A percentile compares a stretch with the other conserved stretches of the same genome.
Evolutionary conservation across 2,113 vertebrate species (phyloP).

Genomic region (Onychostruthus taczanowskii): DNA sequence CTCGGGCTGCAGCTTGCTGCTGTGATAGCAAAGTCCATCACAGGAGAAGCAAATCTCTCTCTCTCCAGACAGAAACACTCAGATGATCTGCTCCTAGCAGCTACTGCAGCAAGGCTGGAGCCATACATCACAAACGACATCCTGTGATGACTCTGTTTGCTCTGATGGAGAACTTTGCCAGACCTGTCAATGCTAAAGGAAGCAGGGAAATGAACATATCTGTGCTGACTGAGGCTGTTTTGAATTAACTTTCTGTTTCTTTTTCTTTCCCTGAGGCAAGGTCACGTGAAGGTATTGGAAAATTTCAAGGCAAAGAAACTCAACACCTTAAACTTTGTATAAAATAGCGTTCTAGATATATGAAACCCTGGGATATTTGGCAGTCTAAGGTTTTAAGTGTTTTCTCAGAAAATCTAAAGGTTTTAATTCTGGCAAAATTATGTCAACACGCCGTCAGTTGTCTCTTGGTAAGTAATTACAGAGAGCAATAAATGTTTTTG

Average conservation of each 20-base stretch:
- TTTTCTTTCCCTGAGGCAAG: conserved; percentile 42
- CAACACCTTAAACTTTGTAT: conserved; percentile 23
- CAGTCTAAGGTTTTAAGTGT: conserved; percentile 61
- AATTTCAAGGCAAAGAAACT: conserved; percentile 56
- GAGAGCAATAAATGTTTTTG: conserved; percentile 59
- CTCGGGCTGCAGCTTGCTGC: neutral
- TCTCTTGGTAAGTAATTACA: conserved; percentile 68
- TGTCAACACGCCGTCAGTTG: conserved; percentile 69
- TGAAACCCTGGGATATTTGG: conserved; percentile 44
- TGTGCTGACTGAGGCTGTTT: conserved; percentile 19
- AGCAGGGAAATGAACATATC: conserved; percentile 12
- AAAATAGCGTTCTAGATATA: conserved; percentile 37
- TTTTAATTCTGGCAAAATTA: conserved; percentile 69
- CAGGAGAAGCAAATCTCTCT: neutral
- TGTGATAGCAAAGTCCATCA: neutral
- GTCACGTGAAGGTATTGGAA: conserved; percentile 17
- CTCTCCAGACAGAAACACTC: neutral
- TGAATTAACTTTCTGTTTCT: conserved; percentile 35
- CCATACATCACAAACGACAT: neutral
- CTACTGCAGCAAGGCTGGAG: neutral
- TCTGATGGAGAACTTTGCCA: conserved; percentile 3
- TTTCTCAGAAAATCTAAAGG: conserved; percentile 67
- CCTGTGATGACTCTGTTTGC: neutral
- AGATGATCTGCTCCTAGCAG: neutral
- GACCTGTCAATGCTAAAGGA: neutral